These are phyloP conservation scores for Gobio occitaniae DNA, from an alignment of 2,797 vertebrate genomes.

Conservation along the genomic window DNA sequence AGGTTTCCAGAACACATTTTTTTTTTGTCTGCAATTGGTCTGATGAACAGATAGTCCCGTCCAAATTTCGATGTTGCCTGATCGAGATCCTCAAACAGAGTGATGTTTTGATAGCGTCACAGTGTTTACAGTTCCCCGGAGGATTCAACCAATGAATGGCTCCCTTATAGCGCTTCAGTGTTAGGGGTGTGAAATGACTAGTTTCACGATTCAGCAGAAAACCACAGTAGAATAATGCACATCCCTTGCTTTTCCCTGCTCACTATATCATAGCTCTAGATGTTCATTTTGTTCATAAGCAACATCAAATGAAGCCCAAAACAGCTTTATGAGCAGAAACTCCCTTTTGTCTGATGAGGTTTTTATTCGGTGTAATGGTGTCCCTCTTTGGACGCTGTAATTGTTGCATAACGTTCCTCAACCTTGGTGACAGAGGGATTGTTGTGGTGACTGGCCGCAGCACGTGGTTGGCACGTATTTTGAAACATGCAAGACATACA, in stretches of 20 bases:
- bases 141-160: background rate
- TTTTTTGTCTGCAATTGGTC: background rate
- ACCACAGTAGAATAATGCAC: slow-evolving; percentile 2
- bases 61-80: background rate
- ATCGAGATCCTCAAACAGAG: background rate
- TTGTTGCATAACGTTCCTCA: slow-evolving; percentile 53
- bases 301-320: slow-evolving; percentile 14
- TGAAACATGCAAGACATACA: slow-evolving; percentile 48
- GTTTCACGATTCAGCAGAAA: background rate
- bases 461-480: slow-evolving; percentile 49
- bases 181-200: background rate
- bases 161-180: background rate
- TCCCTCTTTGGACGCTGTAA: slow-evolving; percentile 66
- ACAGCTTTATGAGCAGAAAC: slow-evolving; percentile 14
- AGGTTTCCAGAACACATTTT: background rate
- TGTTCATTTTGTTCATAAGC: background rate
- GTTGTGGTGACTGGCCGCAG: slow-evolving; percentile 31
- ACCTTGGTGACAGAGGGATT: slow-evolving; percentile 9
- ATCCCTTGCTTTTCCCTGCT: slow-evolving; percentile 62
- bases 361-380: slow-evolving; percentile 50
- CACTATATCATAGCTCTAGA: background rate
- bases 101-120: background rate
- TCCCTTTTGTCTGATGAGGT: slow-evolving; percentile 30
- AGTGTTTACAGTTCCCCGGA: background rate
- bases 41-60: background rate